A percentile compares a stretch with the other conserved stretches of the same genome.
Conservation (phyloP, 2,888 invertebrate species). For the Merodon equestris region DNA sequence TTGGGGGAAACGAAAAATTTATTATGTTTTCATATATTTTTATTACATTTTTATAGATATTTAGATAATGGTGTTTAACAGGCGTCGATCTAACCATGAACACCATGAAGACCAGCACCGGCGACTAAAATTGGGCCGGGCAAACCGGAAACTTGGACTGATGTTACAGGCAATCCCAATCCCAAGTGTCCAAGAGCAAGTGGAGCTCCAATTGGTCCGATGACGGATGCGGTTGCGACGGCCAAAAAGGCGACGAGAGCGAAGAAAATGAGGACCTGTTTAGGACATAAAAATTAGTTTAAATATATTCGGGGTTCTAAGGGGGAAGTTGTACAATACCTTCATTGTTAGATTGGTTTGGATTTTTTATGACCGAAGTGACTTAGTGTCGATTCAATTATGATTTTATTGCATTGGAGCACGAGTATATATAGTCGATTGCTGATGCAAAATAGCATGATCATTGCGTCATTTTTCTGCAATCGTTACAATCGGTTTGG, state of each 20-base stretch:
- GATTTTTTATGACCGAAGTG: constrained; percentile 16
- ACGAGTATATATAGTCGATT: constrained; percentile 1
- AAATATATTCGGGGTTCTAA: no score
- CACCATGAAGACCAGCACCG: constrained; percentile 13
- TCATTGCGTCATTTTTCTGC: constrained; percentile 13
- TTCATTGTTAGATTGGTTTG: constrained; percentile 17
- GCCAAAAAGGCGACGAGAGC: constrained; percentile 26
- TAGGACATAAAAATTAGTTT: no score
- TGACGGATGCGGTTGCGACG: constrained; percentile 37
- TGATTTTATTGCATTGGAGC: neutral
- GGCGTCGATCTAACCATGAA: constrained; percentile 33
- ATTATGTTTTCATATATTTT: no score
- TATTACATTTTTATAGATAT: no score
- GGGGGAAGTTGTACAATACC: neutral
- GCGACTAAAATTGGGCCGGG: neutral
- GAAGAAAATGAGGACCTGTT: constrained; percentile 41
- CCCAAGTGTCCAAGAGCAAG: constrained; percentile 1
- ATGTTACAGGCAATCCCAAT: neutral
- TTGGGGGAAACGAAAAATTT: no score
- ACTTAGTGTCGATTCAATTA: constrained; percentile 30
- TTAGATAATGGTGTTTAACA: no score
- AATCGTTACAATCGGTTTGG: neutral
- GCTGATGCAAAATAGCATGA: neutral
- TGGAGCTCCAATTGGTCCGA: constrained; percentile 14
- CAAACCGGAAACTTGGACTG: constrained; percentile 1